Base-by-base conservation (phyloP, 2,113 vertebrate species). In the Antechinus stuartii region DNA sequence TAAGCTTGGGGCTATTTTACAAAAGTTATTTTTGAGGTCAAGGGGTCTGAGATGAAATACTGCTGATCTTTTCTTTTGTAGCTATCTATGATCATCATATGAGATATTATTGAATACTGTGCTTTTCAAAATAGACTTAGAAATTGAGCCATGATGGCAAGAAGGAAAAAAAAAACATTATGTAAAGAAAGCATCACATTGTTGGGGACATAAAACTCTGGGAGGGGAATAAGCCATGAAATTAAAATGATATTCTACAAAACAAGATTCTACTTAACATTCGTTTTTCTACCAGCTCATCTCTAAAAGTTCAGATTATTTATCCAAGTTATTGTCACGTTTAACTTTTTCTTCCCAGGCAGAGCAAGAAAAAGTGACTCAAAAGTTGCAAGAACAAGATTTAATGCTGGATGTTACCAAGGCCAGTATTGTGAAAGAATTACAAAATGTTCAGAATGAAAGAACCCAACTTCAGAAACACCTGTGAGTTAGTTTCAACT, bases 321-420 rank as follows among this genome's bases (percentile, higher is more conserved):
- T 47, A 47, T 42, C 42, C 42, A 90, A 92, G 16, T 54, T 95
- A 93, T 92, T 57, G 57, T 42, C 35, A 27, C 91, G 27, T 91
- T 76, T 35, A 76, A 55, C 27, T 92, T 89, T 89, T 92, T 23
- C 91, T 54, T 57, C 54, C 91, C 96, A 99, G 99, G 95, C 94
- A 11, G 98, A 98, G 95, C 97, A 98, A 97, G 98, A 98, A 91
- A 97, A 96, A 94, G 96, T 98, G 68, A 95, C 97, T 0, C 89
- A 92, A 92, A 98, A 98, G 47, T 97, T 99, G 57, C 98, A 98
- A 92, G 98, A 99, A 54, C 97, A 98, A 91, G 98, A 98, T 89
- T 96, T 96, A 2, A 91, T 98, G 92, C 95, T 98, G 95, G 98
- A 98, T 61, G 97, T 97, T 47, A 98, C 98, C 68, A 98, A 95